phyloP scores from a whole-genome alignment of 2,888 invertebrate species.

The Heteromurus nitidus region DNA sequence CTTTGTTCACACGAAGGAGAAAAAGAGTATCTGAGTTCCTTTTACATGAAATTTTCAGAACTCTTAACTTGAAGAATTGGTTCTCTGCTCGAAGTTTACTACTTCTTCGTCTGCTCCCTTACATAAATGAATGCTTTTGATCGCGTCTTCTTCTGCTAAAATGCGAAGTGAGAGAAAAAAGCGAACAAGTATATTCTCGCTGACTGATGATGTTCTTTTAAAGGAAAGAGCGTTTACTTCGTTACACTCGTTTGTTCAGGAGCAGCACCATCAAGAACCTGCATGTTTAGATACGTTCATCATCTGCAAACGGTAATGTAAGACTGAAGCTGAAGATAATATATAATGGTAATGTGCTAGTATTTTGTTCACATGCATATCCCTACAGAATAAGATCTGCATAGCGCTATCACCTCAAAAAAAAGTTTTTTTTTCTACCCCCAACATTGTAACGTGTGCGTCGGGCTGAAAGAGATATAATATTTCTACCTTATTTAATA shows the following conservation, averaged over 20 bases:
- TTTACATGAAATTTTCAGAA: background rate
- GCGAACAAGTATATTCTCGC: background rate
- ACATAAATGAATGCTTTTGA: background rate
- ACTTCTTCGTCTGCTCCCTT: no score
- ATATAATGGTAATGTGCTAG: background rate
- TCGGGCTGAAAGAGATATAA: no score
- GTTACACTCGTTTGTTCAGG: background rate
- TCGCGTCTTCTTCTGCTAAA: slow-evolving; percentile 16
- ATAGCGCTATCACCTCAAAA: no score
- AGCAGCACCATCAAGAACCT: background rate
- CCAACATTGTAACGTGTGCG: background rate
- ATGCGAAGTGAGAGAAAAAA: slow-evolving; percentile 19
- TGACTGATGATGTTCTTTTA: slow-evolving; percentile 13
- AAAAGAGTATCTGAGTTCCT: background rate
- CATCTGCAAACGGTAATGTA: background rate
- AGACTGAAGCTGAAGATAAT: no score
- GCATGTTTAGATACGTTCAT: no score
- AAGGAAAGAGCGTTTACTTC: background rate
- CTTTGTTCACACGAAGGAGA: no score
- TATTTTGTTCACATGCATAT: no score
- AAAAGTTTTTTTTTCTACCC: no score
- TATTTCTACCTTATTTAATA: no score
- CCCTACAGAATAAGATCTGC: no score
- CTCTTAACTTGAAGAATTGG: slow-evolving; percentile 1
- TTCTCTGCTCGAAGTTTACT: no score